A percentile compares a stretch with the other conserved stretches of the same genome.
Conservation (phyloP, 2,888 invertebrate species). For the Acanthosepion pharaonis region DNA sequence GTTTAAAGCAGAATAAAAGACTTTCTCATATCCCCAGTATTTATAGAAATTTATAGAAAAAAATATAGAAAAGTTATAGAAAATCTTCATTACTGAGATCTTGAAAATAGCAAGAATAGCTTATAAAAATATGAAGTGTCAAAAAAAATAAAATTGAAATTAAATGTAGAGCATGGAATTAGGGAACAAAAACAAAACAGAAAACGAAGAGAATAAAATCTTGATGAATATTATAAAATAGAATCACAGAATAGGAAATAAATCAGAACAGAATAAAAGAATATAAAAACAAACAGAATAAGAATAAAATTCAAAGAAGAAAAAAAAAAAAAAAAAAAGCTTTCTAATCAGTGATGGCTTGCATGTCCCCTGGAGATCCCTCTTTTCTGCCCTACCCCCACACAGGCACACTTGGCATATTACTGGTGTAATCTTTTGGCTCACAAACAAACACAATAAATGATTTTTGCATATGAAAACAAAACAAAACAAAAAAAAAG, state of each 20-base stretch:
- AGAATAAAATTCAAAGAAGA: neutral
- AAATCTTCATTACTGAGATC: too few relatives aligned
- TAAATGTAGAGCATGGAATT: neutral
- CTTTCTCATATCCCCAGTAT: too few relatives aligned
- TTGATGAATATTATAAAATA: too few relatives aligned
- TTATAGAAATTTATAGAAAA: too few relatives aligned
- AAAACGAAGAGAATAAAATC: neutral
- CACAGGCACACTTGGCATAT: neutral
- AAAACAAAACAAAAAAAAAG: neutral
- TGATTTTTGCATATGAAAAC: neutral
- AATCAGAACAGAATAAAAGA: neutral
- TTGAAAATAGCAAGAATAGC: too few relatives aligned
- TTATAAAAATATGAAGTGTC: too few relatives aligned
- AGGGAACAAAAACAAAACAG: neutral
- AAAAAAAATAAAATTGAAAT: too few relatives aligned
- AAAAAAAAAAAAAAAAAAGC: neutral
- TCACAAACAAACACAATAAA: neutral
- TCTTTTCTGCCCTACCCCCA: neutral
- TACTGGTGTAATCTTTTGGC: conserved; percentile 1
- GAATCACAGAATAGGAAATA: too few relatives aligned
- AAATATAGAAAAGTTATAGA: too few relatives aligned
- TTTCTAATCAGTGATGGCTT: neutral
- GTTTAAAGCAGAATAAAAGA: too few relatives aligned
- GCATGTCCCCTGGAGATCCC: neutral
- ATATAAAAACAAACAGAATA: neutral